Base-by-base conservation (phyloP, 2,113 vertebrate genomes). In the Cyanistes caeruleus region DNA sequence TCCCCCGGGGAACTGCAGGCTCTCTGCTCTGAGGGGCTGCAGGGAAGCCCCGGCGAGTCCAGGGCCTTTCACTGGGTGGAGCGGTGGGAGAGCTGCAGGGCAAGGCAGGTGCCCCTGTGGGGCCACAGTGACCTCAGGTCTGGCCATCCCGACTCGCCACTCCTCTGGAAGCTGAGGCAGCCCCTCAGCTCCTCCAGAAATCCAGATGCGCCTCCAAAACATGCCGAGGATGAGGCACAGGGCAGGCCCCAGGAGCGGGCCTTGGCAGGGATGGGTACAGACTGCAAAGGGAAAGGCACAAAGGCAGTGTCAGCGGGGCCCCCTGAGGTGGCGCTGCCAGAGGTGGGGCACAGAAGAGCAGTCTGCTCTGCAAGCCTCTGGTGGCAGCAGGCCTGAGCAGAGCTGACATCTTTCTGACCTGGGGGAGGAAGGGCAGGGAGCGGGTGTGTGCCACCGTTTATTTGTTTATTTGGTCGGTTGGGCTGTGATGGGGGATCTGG, bases 71-170 rank as follows among this genome's bases (percentile, higher is more conserved):
- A 25, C 2, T 0, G 1, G 4, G 15, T 12, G 39, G 11, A 63
- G 20, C 0, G 6, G 27, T 2, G 8, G 11, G n/a, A 39, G 28
- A 37, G 48, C 9, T 39, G 37, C 0, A 1, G 46, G 56, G 24
- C 9, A 7, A 37, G 55, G 19, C 2, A 0, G 43, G 48, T 1
- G 3, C 43, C 0, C 0, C 22, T n/a, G 28, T 0, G 1, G 30
- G 41, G 46, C 3, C 2, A 1, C n/a, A 8, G 11, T 7, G 16
- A 39, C 27, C 30, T 37, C 43, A 15, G 35, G n/a, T 10, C 17
- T 1, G 5, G 19, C 37, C 27, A 4, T 73, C 41, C 28, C 10
- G 2, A 17, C 51, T 83, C 30, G 52, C 48, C 1, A n/a, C 39
- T 76, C 33, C 48, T 93, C 43, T 83, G 75, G 52, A 30, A 69